Base-by-base conservation (phyloP, 2,113 vertebrate genomes). In the Tylochromis polylepis region DNA sequence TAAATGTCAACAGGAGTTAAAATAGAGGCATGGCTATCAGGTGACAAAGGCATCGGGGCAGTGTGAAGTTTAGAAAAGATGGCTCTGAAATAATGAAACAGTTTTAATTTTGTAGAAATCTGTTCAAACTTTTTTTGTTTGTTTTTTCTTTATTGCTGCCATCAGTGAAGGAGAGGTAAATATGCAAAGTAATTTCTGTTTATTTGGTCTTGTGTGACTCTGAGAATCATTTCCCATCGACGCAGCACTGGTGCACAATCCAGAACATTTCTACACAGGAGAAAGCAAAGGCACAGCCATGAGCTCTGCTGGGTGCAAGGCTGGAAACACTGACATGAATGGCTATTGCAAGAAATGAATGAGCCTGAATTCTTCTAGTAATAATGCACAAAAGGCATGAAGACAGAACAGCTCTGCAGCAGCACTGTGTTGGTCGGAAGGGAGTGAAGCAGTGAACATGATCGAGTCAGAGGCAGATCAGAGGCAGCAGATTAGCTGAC, bases 151-250 rank as follows among this genome's bases (percentile, higher is more conserved):
- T 31, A 3, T 31, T 77, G 86, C 90, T 91, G 81, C 83, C 58
- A 5, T 53, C 93, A 95, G 94, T 91, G 79, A 95, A 88, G 84
- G 95, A 95, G 15, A 95, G 94, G 95, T 95, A 87, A 88, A 60
- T 41, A 81, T 31, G 12, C 11, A 0, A 34, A 46, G 12, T 2
- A 1, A 51, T n/a, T 77, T 56, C 31, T 41, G 3, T 41, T 43
- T 65, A 18, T 0, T 15, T 72, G 16, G 0, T 16, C 16, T 8
- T 15, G 9, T 78, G 55, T 43, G 10, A 60, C 56, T 43, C 24
- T 53, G 15, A 77, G 11, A 5, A 15, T 6, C 6, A 1, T 49
- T 70, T 75, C 2, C 41, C 9, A 0, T 51, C 3, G 4, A 27
- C 14, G 3, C 58, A 72, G 38, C 22, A 0, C 22, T 3, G 8